Base-by-base conservation (phyloP, 2,888 invertebrate genomes). In the Melanchra persicariae region DNA sequence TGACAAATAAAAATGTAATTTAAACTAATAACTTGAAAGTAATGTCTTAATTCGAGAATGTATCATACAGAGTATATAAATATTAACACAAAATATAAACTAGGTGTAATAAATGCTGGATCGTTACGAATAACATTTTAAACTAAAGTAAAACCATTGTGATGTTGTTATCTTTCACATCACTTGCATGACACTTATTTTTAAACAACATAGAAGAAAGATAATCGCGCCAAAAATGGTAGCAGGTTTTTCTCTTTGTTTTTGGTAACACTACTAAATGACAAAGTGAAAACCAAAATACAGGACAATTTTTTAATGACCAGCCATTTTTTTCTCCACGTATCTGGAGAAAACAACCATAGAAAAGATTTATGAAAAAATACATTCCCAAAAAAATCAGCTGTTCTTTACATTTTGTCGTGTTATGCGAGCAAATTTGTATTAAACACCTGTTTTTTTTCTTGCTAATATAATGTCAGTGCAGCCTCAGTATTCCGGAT, bases 51-150 rank as follows among this genome's bases (percentile, higher is more conserved):
- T 79, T 64, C 80, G 66, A 79, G 62, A 76, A 67, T 63, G 64
- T 85, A 77, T 84, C 45, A 77, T 85, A 84, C 86, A 84, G 74
- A 75, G 84, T 81, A 84, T 74, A 84, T 83, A 85, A 79, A 77
- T 80, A 83, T 71, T 83, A 81, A 85, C 85, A 85, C 68, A 76
- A 45, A 8, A 74, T 65, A 77, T 77, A 79, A 79, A 74, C 79
- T 87, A 87, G 77, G 34, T 62, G 51, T 77, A 87, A 83, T 87
- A 87, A 87, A 87, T 87, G 87, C 87, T 82, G 79, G 70, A 55
- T 77, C 58, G 15, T 70, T 80, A 69, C 30, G 64, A 68, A 57
- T 76, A 81, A 70, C 51, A 47, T 55, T 62, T 69, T 74, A 69
- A 65, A 63, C 52, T 73, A 76, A 69, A 61, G 24, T 61, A 9